These are phyloP conservation scores for Semnopithecus entellus DNA, from an alignment of 2,113 vertebrate species.

Conservation along the genomic window DNA sequence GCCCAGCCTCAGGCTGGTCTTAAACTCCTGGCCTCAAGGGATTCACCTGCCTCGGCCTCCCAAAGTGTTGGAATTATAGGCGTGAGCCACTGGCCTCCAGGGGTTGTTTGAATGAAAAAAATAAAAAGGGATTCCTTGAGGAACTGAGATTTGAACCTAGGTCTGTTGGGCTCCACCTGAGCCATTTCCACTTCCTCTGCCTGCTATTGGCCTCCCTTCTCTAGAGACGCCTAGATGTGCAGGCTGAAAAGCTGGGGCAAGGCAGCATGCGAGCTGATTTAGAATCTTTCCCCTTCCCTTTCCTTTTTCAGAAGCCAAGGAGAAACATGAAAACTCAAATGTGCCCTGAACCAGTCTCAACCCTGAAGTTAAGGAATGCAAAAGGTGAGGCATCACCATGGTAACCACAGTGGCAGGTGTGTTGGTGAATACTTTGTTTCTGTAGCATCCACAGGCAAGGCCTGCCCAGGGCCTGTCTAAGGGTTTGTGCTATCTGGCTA, in stretches of 20 bases:
- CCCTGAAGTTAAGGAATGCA: slow-evolving; percentile 60
- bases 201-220: background rate
- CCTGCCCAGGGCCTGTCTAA: background rate
- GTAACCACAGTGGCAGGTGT: slow-evolving; percentile 60
- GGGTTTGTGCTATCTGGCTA: slow-evolving; percentile 29
- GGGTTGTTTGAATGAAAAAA: background rate
- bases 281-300: background rate
- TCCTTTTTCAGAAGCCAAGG: slow-evolving; percentile 17
- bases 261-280: background rate
- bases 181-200: background rate
- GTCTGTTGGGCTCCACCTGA: background rate
- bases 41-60: no score
- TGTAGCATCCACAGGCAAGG: background rate
- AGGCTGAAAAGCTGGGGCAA: background rate
- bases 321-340: slow-evolving; percentile 46
- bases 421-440: slow-evolving; percentile 28
- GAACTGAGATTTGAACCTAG: slow-evolving; percentile 22
- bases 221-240: background rate
- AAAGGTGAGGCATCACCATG: slow-evolving; percentile 69
- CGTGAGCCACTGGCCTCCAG: background rate
- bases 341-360: slow-evolving; percentile 33
- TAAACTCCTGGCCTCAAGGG: no score
- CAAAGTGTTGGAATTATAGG: no score
- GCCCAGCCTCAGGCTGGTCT: no score
- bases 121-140: background rate